phyloP scores from a whole-genome alignment of 2,113 vertebrate species.

The Sceloporus tristichus region DNA sequence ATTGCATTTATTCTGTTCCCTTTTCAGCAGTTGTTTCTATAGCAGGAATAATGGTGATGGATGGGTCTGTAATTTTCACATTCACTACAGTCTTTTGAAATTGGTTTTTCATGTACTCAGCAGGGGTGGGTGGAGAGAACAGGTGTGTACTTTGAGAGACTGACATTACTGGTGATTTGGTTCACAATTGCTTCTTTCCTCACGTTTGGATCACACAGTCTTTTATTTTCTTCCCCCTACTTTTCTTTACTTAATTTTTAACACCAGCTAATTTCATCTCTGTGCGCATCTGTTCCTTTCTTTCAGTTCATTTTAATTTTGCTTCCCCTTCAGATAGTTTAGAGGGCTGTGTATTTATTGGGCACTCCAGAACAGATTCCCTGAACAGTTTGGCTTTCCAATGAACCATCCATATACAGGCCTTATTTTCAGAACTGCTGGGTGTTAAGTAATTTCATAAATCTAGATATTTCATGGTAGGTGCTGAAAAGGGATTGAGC shows the following conservation, averaged over 20 bases:
- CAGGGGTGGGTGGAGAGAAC: constrained; percentile 57
- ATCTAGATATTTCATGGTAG: background rate
- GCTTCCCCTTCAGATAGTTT: constrained; percentile 4
- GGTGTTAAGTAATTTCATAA: constrained; percentile 12
- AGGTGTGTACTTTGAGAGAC: constrained; percentile 60
- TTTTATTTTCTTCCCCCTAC: background rate
- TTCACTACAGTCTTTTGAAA: constrained; percentile 49
- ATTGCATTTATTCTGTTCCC: constrained; percentile 44
- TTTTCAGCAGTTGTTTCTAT: constrained; percentile 44
- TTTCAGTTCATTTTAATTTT: constrained; percentile 54
- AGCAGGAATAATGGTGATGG: constrained; percentile 41
- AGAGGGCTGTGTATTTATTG: background rate
- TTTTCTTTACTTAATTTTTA: constrained; percentile 58
- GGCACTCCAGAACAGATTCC: constrained; percentile 29
- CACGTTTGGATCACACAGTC: constrained; percentile 27
- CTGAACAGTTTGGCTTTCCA: constrained; percentile 35
- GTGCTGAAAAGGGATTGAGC: background rate
- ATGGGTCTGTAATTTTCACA: constrained; percentile 50
- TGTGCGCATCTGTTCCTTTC: constrained; percentile 54
- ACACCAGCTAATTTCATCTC: constrained; percentile 52
- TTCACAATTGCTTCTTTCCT: constrained; percentile 54
- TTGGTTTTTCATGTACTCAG: constrained; percentile 54
- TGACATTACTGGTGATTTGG: constrained; percentile 57
- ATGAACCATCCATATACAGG: background rate
- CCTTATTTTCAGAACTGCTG: constrained; percentile 7